A percentile compares a stretch with the other conserved stretches of the same genome.
Evolutionary conservation across 2,113 vertebrate genomes (phyloP).

Genomic region (Chaetodon trifascialis): DNA sequence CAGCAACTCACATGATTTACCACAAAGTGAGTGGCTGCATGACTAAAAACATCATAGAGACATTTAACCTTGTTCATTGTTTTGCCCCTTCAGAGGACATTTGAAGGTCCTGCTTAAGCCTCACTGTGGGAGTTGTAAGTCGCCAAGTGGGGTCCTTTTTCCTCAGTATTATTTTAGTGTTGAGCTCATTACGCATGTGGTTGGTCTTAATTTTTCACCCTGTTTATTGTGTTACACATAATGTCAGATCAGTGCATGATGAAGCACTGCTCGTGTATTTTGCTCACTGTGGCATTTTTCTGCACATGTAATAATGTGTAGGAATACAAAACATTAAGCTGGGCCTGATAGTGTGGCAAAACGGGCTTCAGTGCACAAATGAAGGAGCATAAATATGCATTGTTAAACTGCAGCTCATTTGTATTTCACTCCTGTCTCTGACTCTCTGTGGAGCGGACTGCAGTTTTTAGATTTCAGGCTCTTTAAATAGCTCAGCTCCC

Average conservation of each 20-base stretch:
- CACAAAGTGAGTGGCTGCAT: background rate
- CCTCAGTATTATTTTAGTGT: background rate
- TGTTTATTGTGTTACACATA: slow-evolving; percentile 22
- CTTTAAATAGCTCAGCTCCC: slow-evolving; percentile 32
- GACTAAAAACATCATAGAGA: background rate
- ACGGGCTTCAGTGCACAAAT: background rate
- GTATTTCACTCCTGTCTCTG: slow-evolving; percentile 5
- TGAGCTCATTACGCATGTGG: slow-evolving; percentile 16
- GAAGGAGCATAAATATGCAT: background rate
- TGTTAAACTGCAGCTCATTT: background rate
- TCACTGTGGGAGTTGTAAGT: background rate
- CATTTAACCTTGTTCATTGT: background rate
- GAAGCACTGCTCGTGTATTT: slow-evolving; percentile 2
- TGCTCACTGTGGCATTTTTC: background rate
- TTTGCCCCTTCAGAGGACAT: slow-evolving; percentile 1
- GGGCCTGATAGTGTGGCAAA: background rate
- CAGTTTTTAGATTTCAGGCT: slow-evolving; percentile 15
- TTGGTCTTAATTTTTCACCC: slow-evolving; percentile 53
- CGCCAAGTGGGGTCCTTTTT: background rate
- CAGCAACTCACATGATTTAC: background rate
- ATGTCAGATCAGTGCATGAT: slow-evolving; percentile 21
- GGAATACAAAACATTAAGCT: background rate
- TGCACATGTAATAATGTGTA: slow-evolving; percentile 3
- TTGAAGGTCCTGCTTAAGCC: slow-evolving; percentile 1
- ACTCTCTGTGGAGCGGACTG: slow-evolving; percentile 25